Base-by-base conservation (phyloP, 2,113 vertebrate species). In the Mellivora capensis region DNA sequence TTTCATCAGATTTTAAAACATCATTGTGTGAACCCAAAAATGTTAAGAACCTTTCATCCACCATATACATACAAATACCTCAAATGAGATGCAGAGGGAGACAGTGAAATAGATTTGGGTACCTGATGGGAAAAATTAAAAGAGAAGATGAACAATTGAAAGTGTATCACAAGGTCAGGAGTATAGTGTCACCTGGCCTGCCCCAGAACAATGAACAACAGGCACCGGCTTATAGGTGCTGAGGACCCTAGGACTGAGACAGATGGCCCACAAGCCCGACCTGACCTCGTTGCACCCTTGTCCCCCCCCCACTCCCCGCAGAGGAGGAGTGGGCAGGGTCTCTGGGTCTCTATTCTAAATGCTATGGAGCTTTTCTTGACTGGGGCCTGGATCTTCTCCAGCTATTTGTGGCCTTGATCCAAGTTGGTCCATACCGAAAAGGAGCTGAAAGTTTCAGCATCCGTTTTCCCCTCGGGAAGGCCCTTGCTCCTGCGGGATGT, bases 1-100 rank as follows among this genome's bases (percentile, higher is more conserved):
- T 87, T 85, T 87, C 57, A 91, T 57, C 49, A 44, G 21, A 77
- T 76, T 87, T 91, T 93, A 72, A 96, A 97, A 49, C 31, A 87
- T 42, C 93, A 59, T 4, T 54, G 39, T 67, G 54, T 14, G 21
- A 67, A 52, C 3, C 59, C 2, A 6, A 20, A 96, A 88, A 87
- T 6, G 2, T 42, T 67, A 93, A 72, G 64, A 86, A 61, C 21
- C 27, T 52, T 54, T 82, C 21, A 61, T 29, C 42, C 10, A n/a
- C 47, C 14, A 57, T 69, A 80, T 39, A 69, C 57, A 80, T 27
- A 49, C 34, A 82, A 84, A 47, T 47, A 77, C 20, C 57, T 61
- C 87, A 87, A 82, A 17, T 11, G 20, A 8, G 2, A 81, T 27
- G 44, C 67, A 44, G 69, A 82, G 10, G 52, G 37, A 87, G 8